A percentile compares a stretch with the other conserved stretches of the same genome.
Evolutionary conservation across 2,888 invertebrate species (phyloP).

Genomic region (Pollenia griseotomentosa): DNA sequence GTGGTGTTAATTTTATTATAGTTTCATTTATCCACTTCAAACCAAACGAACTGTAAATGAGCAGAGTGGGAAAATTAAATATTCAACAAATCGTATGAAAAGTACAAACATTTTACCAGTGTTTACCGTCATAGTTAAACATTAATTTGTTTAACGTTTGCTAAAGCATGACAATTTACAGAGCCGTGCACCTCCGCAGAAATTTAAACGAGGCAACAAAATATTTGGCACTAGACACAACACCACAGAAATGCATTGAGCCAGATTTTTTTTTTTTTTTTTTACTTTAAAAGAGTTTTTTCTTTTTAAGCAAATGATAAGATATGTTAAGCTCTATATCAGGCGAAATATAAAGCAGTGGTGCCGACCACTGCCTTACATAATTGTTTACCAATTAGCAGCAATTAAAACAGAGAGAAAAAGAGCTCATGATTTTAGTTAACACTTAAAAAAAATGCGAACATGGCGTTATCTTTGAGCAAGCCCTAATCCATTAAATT

Average conservation of each 20-base stretch:
- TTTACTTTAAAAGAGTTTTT: background rate
- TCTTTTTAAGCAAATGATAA: no score
- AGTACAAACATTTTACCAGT: slow-evolving; percentile 22
- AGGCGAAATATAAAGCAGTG: no score
- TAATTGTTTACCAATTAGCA: no score
- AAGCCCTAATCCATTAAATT: no score
- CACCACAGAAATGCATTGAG: background rate
- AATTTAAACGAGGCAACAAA: slow-evolving; percentile 27
- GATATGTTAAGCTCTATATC: no score
- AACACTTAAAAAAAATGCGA: no score
- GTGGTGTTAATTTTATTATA: slow-evolving; percentile 41
- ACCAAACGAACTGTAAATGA: slow-evolving; percentile 17
- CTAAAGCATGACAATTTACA: slow-evolving; percentile 64
- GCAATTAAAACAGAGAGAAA: no score
- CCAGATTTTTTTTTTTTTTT: background rate
- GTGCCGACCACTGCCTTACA: no score
- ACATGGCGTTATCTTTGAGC: no score
- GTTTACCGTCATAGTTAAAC: slow-evolving; percentile 53
- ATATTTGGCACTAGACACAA: background rate
- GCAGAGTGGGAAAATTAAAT: slow-evolving; percentile 21
- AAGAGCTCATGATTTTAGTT: no score
- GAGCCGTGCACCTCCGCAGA: slow-evolving; percentile 56
- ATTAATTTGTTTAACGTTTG: slow-evolving; percentile 70
- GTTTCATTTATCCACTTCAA: slow-evolving; percentile 8
- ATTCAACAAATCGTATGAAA: background rate